phyloP scores from a whole-genome alignment of 1,140 invertebrate species.

The Cephus cinctus region DNA sequence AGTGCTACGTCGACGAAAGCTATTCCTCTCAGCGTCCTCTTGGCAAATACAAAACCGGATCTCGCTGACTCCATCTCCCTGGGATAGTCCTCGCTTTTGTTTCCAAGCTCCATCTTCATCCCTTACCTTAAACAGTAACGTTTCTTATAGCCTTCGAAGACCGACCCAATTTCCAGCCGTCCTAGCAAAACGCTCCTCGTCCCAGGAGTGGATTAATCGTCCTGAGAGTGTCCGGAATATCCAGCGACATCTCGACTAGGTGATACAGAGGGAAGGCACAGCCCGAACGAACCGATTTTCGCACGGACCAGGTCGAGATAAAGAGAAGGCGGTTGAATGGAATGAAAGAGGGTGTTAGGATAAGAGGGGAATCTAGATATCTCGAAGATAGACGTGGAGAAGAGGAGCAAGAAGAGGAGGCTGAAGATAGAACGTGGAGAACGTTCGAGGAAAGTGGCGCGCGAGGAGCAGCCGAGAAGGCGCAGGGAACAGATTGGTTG shows the following conservation, averaged over 20 bases:
- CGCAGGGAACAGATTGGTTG: slow-evolving; percentile 39
- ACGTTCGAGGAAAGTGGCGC: background rate
- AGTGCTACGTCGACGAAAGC: too few species aligned
- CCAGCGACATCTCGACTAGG: background rate
- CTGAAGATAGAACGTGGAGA: background rate
- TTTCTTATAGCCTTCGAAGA: slow-evolving; percentile 3
- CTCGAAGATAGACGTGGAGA: background rate
- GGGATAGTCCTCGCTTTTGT: slow-evolving; percentile 1
- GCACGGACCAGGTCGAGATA: slow-evolving; percentile 15
- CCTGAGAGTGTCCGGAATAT: slow-evolving; percentile 10
- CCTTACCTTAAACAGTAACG: background rate
- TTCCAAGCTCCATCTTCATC: slow-evolving; percentile 6
- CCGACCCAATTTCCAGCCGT: slow-evolving; percentile 27
- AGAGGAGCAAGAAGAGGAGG: background rate
- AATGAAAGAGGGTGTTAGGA: background rate
- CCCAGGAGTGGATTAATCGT: slow-evolving; percentile 17
- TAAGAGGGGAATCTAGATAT: background rate
- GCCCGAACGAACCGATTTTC: slow-evolving; percentile 12
- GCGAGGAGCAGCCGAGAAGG: background rate
- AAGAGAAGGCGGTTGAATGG: background rate
- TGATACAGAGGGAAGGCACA: slow-evolving; percentile 18
- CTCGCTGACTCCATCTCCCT: slow-evolving; percentile 8
- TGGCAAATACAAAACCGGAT: too few species aligned
- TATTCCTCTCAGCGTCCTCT: slow-evolving; percentile 9
- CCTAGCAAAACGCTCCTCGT: slow-evolving; percentile 16